Conservation (phyloP, 1,140 invertebrate genomes). For the Lordiphosa collinella region DNA sequence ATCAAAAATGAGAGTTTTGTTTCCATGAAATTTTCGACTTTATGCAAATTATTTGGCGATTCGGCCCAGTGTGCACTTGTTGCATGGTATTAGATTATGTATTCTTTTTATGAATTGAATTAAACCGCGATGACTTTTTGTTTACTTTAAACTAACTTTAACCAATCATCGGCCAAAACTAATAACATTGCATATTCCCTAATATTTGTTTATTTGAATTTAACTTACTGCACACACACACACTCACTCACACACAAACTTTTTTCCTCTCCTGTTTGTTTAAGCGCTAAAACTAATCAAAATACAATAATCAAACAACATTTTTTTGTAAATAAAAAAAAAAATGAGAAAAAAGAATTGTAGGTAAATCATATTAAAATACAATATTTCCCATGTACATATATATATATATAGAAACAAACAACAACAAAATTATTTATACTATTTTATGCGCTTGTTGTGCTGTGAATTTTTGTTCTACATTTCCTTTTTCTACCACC, state of each 20-base stretch:
- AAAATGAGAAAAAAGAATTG: conserved; percentile 16
- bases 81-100: too few relatives aligned
- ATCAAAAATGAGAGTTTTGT: too few relatives aligned
- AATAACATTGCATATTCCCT: conserved; percentile 1
- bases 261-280: conserved; percentile 27
- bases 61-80: too few relatives aligned
- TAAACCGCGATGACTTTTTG: too few relatives aligned
- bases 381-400: conserved; percentile 9
- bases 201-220: neutral
- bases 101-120: too few relatives aligned
- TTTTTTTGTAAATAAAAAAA: conserved; percentile 34
- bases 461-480: conserved; percentile 49
- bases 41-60: too few relatives aligned
- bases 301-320: conserved; percentile 48
- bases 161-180: conserved; percentile 1
- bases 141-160: too few relatives aligned
- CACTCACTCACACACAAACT: conserved; percentile 8
- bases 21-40: too few relatives aligned
- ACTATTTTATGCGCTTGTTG: conserved; percentile 60
- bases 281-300: conserved; percentile 39
- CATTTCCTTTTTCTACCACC: conserved; percentile 15
- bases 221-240: neutral
- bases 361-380: conserved; percentile 13
- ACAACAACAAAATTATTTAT: conserved; percentile 22
- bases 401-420: conserved; percentile 14